Conservation (phyloP, 23 tunicate species). For the Aplidium turbinatum region DNA sequence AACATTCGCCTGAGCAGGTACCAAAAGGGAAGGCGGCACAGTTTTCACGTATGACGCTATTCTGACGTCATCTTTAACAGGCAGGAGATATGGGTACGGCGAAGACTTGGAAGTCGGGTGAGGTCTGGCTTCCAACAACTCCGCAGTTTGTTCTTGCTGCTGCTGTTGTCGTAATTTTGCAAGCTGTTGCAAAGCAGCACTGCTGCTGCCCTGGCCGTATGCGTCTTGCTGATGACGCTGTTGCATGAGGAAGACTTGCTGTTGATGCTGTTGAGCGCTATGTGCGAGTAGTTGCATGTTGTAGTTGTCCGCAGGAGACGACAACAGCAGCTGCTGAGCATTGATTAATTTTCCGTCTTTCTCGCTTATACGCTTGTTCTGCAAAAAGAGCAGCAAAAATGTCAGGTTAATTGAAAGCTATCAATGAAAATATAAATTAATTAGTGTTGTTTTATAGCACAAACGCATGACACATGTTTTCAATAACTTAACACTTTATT, state of each 20-base stretch:
- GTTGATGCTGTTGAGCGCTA: slow-evolving; percentile 77
- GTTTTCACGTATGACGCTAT: not conserved
- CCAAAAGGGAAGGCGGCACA: not conserved
- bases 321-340: too few species aligned
- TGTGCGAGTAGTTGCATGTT: slow-evolving; percentile 88
- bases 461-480: too few species aligned
- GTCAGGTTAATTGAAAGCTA: too few species aligned
- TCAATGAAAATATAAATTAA: too few species aligned
- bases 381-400: too few species aligned
- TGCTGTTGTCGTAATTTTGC: slow-evolving; percentile 48
- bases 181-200: slow-evolving; percentile 75
- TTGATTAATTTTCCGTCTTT: too few species aligned
- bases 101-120: not conserved
- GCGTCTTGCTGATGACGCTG: slow-evolving; percentile 29
- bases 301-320: slow-evolving; percentile 63
- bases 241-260: slow-evolving; percentile 34
- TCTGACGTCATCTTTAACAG: slow-evolving; percentile 12
- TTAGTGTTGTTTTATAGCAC: too few species aligned
- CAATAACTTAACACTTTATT: too few species aligned
- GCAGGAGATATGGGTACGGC: not conserved
- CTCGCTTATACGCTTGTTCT: not conserved
- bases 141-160: slow-evolving; percentile 11
- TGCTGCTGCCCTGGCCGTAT: slow-evolving; percentile 48
- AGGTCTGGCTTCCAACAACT: slow-evolving; percentile 13
- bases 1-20: not conserved